Evolutionary conservation across 2,888 invertebrate genomes (phyloP).

Genomic region (Agrochola litura): DNA sequence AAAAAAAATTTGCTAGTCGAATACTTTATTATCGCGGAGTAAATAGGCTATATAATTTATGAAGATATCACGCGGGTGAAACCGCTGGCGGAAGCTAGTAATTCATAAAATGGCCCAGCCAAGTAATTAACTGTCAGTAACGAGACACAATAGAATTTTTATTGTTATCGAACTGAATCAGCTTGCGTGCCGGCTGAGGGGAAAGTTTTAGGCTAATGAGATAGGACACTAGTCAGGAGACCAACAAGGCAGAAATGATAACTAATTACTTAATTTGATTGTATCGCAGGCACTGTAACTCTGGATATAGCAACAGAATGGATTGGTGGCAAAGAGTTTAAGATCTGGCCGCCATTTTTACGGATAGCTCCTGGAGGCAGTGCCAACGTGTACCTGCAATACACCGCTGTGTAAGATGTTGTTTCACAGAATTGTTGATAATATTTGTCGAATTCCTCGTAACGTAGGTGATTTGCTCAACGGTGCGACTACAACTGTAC

Average conservation of each 20-base stretch:
- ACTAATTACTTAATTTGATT: not conserved
- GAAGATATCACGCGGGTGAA: too few species aligned
- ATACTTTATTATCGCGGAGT: too few species aligned
- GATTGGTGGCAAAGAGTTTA: conserved; percentile 72
- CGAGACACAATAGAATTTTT: too few species aligned
- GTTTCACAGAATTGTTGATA: not conserved
- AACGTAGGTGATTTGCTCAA: not conserved
- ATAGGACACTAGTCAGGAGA: not conserved
- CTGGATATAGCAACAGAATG: conserved; percentile 71
- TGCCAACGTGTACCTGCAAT: conserved; percentile 77
- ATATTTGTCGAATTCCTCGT: too few species aligned
- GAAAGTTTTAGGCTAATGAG: not conserved
- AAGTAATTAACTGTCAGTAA: too few species aligned
- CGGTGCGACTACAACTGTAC: not conserved
- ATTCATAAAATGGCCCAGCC: too few species aligned
- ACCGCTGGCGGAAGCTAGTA: too few species aligned
- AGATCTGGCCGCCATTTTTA: conserved; percentile 73
- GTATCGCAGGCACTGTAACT: conserved; percentile 67
- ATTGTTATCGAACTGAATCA: too few species aligned
- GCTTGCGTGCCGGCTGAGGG: too few species aligned
- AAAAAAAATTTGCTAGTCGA: too few species aligned
- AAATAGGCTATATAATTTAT: too few species aligned
- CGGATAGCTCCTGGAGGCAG: conserved; percentile 68
- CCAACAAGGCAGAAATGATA: not conserved
- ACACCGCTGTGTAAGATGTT: conserved; percentile 73